These are phyloP conservation scores for Ellobium chinense DNA, from an alignment of 2,888 invertebrate species.

Conservation along the genomic window DNA sequence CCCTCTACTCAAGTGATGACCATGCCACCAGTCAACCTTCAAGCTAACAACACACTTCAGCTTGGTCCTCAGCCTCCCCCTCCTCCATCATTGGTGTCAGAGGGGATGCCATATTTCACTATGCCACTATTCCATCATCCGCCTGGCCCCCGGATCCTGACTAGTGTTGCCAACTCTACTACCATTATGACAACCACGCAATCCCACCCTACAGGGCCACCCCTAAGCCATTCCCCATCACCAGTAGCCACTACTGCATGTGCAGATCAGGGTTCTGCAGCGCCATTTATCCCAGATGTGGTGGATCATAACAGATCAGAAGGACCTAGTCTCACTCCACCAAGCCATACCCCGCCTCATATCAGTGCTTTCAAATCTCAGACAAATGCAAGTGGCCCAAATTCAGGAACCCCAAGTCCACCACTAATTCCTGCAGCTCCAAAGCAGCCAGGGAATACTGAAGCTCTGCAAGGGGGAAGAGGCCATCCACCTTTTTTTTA, in stretches of 20 bases:
- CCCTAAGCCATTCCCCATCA: constrained; percentile 39
- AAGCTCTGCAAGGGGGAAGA: constrained; percentile 9
- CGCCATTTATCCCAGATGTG: neutral
- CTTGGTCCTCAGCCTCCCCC: constrained; percentile 43
- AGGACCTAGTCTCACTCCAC: constrained; percentile 21
- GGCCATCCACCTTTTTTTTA: neutral
- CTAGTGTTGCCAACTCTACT: constrained; percentile 23
- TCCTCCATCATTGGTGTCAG: constrained; percentile 44
- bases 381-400: constrained; percentile 16
- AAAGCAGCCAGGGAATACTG: constrained; percentile 1
- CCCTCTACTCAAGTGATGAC: constrained; percentile 30
- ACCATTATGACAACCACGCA: constrained; percentile 33
- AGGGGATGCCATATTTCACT: constrained; percentile 32
- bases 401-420: constrained; percentile 42
- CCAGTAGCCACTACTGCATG: constrained; percentile 7
- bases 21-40: constrained; percentile 11
- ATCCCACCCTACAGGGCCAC: constrained; percentile 17
- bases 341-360: constrained; percentile 26
- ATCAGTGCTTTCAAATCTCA: constrained; percentile 4
- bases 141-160: constrained; percentile 10
- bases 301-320: constrained; percentile 17
- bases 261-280: constrained; percentile 9
- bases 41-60: constrained; percentile 21
- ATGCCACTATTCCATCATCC: constrained; percentile 33
- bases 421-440: constrained; percentile 11